Percentiles rank a stretch among this genome's conserved stretches.
phyloP scores from a whole-genome alignment of 2,113 vertebrate species.

The Dasyornis broadbenti region DNA sequence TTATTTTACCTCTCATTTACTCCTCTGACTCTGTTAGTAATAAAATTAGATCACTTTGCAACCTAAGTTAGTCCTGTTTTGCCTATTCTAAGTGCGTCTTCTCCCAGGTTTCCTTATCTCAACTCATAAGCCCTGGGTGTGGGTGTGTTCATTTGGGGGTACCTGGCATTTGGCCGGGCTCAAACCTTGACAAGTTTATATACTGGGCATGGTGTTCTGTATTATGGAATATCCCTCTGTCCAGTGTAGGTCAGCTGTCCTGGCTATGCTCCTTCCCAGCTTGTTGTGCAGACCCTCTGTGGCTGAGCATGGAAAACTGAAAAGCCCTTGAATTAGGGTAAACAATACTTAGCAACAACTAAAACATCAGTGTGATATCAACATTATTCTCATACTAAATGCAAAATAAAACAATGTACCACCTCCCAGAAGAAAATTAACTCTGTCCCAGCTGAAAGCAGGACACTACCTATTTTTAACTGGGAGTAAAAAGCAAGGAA shows the following conservation, averaged over 20 bases:
- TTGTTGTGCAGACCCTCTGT: neutral
- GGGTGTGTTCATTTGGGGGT: no score
- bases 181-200: no score
- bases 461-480: neutral
- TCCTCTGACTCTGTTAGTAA: no score
- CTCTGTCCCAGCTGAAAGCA: neutral
- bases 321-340: neutral
- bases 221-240: neutral
- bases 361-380: neutral
- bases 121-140: no score
- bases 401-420: neutral
- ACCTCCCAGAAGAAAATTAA: neutral
- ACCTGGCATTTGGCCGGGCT: no score
- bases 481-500: neutral
- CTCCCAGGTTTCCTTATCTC: no score
- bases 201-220: neutral
- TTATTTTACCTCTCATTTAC: no score
- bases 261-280: neutral
- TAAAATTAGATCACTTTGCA: no score
- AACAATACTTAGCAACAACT: neutral
- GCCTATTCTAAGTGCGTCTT: no score
- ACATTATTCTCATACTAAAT: neutral
- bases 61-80: no score
- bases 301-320: neutral
- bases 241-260: neutral